These are phyloP conservation scores for Phalacrocorax pelagicus DNA, from an alignment of 2,113 vertebrate species.

Conservation along the genomic window DNA sequence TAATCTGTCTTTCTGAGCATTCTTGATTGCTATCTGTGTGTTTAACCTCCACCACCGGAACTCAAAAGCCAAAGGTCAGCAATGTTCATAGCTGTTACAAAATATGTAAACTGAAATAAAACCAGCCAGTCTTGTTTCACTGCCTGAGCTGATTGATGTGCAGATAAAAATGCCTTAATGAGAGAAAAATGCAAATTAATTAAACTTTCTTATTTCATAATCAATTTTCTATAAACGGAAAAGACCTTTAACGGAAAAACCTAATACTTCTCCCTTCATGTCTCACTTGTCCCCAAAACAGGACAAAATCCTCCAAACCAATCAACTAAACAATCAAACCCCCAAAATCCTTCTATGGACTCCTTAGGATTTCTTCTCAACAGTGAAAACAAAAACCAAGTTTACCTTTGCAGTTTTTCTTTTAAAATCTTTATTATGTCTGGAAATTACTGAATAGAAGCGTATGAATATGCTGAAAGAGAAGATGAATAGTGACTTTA, in stretches of 20 bases:
- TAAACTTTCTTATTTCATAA: neutral
- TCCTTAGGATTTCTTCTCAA: neutral
- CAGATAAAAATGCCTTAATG: neutral
- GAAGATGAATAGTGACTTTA: neutral
- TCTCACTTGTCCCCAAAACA: neutral
- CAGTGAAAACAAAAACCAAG: neutral
- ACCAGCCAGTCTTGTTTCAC: neutral
- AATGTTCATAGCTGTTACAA: neutral
- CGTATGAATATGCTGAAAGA: neutral
- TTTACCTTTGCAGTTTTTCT: neutral
- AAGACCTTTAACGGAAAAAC: neutral
- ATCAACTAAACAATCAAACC: neutral
- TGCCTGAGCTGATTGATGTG: neutral
- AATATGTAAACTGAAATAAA: neutral
- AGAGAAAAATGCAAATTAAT: neutral
- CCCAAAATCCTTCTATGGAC: rapidly evolving
- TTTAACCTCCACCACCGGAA: neutral
- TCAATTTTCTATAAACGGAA: neutral
- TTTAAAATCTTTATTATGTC: neutral
- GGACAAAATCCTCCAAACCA: neutral
- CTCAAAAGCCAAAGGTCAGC: neutral
- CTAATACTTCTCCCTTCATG: neutral
- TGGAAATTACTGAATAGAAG: neutral
- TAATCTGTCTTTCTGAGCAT: neutral
- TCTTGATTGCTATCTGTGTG: neutral